A percentile compares a stretch with the other conserved stretches of the same genome.
Conservation (phyloP, 2,888 invertebrate species). For the Eupeodes luniger region DNA sequence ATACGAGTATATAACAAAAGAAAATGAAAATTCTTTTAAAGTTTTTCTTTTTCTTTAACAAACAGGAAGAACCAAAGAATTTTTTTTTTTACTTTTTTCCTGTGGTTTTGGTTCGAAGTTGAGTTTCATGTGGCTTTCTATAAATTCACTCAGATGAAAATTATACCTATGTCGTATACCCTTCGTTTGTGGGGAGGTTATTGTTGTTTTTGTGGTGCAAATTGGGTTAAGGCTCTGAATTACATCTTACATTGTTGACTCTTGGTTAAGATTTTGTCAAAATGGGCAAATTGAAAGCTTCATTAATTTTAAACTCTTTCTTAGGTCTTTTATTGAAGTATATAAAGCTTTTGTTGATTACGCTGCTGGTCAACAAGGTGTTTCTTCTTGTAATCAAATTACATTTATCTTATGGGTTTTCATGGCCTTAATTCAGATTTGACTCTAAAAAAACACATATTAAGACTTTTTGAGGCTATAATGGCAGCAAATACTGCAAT, state of each 20-base stretch:
- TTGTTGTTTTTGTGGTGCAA: neutral
- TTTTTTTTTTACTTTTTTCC: neutral
- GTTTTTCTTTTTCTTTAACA: conserved; percentile 49
- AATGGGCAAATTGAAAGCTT: neutral
- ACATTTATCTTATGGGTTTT: too few species aligned
- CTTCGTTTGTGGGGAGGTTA: neutral
- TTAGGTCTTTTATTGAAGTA: too few species aligned
- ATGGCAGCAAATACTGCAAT: too few species aligned
- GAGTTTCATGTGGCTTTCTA: conserved; percentile 11
- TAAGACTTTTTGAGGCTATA: too few species aligned
- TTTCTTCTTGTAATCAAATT: too few species aligned
- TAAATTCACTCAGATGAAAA: conserved; percentile 22
- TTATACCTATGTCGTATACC: neutral
- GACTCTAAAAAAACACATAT: too few species aligned
- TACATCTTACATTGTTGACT: neutral
- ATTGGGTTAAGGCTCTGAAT: neutral
- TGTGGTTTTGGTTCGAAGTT: neutral
- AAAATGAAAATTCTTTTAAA: conserved; percentile 61
- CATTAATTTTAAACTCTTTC: too few species aligned
- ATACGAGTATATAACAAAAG: conserved; percentile 10
- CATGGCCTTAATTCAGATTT: too few species aligned
- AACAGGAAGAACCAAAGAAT: neutral
- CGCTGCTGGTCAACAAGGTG: too few species aligned
- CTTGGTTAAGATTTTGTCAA: neutral
- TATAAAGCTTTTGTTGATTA: too few species aligned